These are phyloP conservation scores for Tethea ocularis DNA, from an alignment of 2,888 invertebrate species.

Conservation along the genomic window DNA sequence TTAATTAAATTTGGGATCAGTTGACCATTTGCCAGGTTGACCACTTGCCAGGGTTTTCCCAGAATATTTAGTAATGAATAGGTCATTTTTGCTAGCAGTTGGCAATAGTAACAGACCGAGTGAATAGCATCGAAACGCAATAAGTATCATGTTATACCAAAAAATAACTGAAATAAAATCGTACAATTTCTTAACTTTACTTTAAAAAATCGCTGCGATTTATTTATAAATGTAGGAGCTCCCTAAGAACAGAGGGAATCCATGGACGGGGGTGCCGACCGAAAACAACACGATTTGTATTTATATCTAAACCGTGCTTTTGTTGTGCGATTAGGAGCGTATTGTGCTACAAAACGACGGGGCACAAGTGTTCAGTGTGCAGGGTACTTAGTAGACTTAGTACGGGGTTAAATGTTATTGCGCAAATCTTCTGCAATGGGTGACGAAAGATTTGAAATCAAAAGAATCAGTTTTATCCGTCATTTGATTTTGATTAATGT, in stretches of 20 bases:
- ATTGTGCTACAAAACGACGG: constrained; percentile 58
- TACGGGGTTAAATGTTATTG: constrained; percentile 36
- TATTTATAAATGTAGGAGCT: constrained; percentile 16
- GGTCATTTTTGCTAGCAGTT: no score
- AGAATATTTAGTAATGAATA: no score
- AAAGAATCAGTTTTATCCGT: neutral
- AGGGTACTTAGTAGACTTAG: constrained; percentile 38
- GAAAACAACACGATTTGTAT: constrained; percentile 83
- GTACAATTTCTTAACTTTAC: neutral
- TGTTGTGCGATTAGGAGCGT: constrained; percentile 78
- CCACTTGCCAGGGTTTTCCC: no score
- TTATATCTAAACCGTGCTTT: constrained; percentile 79
- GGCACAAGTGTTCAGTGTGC: constrained; percentile 64
- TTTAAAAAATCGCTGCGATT: neutral
- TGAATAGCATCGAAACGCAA: no score
- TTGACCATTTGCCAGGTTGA: no score
- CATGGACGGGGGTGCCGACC: constrained; percentile 59
- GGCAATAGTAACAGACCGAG: no score
- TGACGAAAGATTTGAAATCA: neutral
- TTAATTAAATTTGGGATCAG: no score
- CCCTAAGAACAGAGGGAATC: constrained; percentile 37
- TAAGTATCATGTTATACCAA: neutral
- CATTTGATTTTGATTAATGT: neutral
- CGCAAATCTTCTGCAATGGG: constrained; percentile 18
- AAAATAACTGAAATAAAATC: neutral